These are phyloP conservation scores for Harpalus rufipes DNA, from an alignment of 2,888 invertebrate genomes.

Conservation along the genomic window DNA sequence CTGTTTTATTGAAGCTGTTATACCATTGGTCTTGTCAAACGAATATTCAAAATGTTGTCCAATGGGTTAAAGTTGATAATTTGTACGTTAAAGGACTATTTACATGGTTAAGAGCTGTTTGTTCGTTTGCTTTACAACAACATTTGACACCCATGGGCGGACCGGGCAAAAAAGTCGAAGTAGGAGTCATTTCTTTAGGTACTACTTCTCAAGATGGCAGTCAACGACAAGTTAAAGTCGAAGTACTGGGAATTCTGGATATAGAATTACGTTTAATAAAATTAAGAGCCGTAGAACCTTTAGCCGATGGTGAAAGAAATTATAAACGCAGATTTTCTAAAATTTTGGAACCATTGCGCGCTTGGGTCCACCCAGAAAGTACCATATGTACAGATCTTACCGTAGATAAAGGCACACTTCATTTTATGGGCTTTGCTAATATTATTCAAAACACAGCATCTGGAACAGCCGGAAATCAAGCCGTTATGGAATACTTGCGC, in stretches of 20 bases:
- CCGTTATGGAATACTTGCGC: conserved; percentile 91
- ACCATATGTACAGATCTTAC: conserved; percentile 90
- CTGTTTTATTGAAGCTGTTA: conserved; percentile 88
- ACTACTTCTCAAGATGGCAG: conserved; percentile 88
- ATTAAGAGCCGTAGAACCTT: conserved; percentile 90
- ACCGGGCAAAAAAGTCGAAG: conserved; percentile 83
- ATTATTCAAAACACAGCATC: conserved; percentile 82
- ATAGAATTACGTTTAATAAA: conserved; percentile 85
- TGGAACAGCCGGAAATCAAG: conserved; percentile 76
- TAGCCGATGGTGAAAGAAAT: conserved; percentile 87
- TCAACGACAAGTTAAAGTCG: conserved; percentile 87
- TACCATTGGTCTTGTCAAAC: conserved; percentile 97
- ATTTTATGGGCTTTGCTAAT: conserved; percentile 88
- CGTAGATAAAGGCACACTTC: conserved; percentile 88
- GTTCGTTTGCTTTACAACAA: conserved; percentile 89
- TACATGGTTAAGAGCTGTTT: conserved; percentile 86
- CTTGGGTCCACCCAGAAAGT: conserved; percentile 90
- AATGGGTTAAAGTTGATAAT: conserved; percentile 89
- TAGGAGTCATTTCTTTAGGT: conserved; percentile 92
- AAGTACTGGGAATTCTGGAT: conserved; percentile 91
- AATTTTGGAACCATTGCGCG: conserved; percentile 87
- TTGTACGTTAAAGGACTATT: conserved; percentile 84
- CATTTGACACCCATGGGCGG: conserved; percentile 88
- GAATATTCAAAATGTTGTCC: conserved; percentile 91
- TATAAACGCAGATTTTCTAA: conserved; percentile 88